Conservation (phyloP, 1,140 invertebrate genomes). For the Maniola jurtina region DNA sequence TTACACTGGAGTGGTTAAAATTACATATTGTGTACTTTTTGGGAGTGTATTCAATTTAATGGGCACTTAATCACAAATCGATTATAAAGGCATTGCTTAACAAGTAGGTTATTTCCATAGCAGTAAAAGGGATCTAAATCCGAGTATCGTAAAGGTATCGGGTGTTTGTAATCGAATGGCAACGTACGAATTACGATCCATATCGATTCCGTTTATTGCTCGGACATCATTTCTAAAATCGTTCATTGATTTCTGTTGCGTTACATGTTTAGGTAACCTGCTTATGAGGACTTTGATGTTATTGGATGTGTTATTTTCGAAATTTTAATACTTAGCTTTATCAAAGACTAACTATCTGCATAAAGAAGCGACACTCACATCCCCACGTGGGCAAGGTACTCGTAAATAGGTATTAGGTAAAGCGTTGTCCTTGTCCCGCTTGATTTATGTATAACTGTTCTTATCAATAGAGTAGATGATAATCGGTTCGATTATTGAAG, state of each 20-base stretch:
- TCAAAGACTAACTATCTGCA: too few relatives aligned
- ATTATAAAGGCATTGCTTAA: slow-evolving; percentile 14
- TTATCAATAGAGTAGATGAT: too few relatives aligned
- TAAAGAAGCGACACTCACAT: too few relatives aligned
- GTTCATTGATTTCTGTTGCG: slow-evolving; percentile 7
- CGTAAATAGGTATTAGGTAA: too few relatives aligned
- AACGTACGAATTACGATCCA: background rate
- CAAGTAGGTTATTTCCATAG: slow-evolving; percentile 5
- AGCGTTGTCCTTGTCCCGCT: too few relatives aligned
- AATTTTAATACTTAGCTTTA: background rate
- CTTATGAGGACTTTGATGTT: slow-evolving; percentile 10
- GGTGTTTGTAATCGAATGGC: slow-evolving; percentile 13
- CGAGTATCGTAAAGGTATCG: slow-evolving; percentile 11
- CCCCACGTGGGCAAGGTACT: too few relatives aligned
- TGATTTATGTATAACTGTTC: too few relatives aligned
- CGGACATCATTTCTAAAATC: slow-evolving; percentile 14
- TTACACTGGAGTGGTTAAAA: too few relatives aligned
- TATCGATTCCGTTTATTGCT: slow-evolving; percentile 11
- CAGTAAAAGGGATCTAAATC: slow-evolving; percentile 7
- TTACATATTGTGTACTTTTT: too few relatives aligned
- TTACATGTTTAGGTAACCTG: slow-evolving; percentile 1
- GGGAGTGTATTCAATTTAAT: slow-evolving; percentile 3
- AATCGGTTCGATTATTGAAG: too few relatives aligned
- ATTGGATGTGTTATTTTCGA: slow-evolving; percentile 6
- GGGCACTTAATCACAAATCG: slow-evolving; percentile 12